A percentile compares a stretch with the other conserved stretches of the same genome.
phyloP scores from a whole-genome alignment of 2,797 vertebrate species.

The Capromys pilorides region DNA sequence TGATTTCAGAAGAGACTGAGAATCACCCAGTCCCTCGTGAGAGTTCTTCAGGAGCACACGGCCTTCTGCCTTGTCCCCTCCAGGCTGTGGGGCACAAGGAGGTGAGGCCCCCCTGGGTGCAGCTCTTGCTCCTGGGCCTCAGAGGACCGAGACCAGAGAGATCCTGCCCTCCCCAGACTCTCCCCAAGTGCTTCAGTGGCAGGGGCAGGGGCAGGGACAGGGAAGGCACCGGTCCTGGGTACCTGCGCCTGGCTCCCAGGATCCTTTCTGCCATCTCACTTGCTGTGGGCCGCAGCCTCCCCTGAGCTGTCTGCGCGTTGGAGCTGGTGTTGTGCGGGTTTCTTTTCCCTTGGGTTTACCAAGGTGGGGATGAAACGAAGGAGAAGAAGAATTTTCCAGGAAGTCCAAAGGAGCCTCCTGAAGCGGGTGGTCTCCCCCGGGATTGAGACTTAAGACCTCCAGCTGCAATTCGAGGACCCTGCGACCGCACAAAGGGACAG shows the following conservation, averaged over 20 bases:
- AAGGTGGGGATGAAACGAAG: not conserved
- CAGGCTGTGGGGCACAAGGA: not conserved
- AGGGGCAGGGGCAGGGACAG: not conserved
- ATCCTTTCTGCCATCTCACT: not conserved
- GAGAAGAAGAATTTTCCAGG: not conserved
- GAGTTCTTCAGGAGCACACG: not conserved
- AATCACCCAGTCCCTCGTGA: not conserved
- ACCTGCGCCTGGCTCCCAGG: not conserved
- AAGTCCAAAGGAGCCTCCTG: not conserved
- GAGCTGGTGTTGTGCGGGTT: not conserved
- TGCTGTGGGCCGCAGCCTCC: not conserved
- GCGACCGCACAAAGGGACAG: rapidly evolving
- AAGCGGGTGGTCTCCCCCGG: not conserved
- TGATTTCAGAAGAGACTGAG: slow-evolving; percentile 24
- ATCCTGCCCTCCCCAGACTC: rapidly evolving
- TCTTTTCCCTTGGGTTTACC: slow-evolving; percentile 5
- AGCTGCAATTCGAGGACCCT: not conserved
- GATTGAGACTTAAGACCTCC: rapidly evolving
- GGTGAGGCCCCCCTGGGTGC: rapidly evolving
- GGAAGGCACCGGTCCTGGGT: not conserved
- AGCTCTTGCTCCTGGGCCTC: too few relatives aligned
- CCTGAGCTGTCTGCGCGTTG: not conserved
- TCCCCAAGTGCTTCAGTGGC: too few relatives aligned
- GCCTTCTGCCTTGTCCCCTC: not conserved
- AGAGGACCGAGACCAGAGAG: rapidly evolving